A percentile compares a stretch with the other conserved stretches of the same genome.
Evolutionary conservation across 2,113 vertebrate genomes (phyloP).

Genomic region (Amia ocellicauda): DNA sequence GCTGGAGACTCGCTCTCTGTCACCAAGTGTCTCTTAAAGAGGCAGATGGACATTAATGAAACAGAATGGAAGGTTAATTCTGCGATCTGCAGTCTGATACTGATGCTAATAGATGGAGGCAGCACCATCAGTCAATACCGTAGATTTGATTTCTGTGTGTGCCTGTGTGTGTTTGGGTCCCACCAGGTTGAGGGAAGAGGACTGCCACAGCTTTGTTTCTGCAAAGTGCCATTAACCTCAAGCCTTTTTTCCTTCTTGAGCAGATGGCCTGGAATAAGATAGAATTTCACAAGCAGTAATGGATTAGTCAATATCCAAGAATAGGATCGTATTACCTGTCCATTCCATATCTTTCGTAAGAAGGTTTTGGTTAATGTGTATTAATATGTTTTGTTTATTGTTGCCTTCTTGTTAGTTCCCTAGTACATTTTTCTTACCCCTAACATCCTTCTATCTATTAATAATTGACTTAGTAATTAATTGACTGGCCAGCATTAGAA

Average conservation of each 20-base stretch:
- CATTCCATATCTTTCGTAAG: neutral
- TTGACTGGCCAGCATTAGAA: no score
- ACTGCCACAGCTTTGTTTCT: constrained; percentile 26
- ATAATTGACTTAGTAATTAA: no score
- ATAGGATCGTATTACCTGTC: constrained; percentile 32
- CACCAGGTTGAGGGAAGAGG: constrained; percentile 36
- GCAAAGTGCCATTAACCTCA: constrained; percentile 23
- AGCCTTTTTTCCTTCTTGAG: constrained; percentile 18
- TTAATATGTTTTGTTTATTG: no score
- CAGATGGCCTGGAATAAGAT: constrained; percentile 39
- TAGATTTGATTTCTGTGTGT: constrained; percentile 30
- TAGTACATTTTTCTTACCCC: no score
- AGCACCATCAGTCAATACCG: constrained; percentile 24
- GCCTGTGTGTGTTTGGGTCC: constrained; percentile 15
- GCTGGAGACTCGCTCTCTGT: neutral
- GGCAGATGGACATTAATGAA: constrained; percentile 22
- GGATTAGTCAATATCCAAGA: constrained; percentile 29
- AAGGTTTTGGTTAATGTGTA: no score
- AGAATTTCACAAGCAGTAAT: constrained; percentile 28
- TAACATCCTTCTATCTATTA: no score
- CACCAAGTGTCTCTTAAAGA: neutral
- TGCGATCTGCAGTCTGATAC: neutral
- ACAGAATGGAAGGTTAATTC: constrained; percentile 25
- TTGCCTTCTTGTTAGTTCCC: no score
- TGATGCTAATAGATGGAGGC: constrained; percentile 30